Evolutionary conservation across 1,140 invertebrate genomes (phyloP).

Genomic region (Drosophila ogumai): DNA sequence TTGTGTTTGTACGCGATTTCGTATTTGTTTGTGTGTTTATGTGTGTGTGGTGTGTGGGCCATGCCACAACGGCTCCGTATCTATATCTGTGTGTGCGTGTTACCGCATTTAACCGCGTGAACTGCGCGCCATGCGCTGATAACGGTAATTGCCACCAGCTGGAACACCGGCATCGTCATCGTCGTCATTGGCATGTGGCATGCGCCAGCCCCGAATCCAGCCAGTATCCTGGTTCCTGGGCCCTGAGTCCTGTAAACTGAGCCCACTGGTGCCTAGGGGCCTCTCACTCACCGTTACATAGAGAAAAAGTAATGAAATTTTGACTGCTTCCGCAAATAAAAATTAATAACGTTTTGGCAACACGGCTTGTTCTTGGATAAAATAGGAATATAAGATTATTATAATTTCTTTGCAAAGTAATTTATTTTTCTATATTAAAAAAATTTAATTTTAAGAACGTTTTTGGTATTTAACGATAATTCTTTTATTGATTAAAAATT

Average conservation of each 20-base stretch:
- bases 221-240: conserved; percentile 5
- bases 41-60: conserved; percentile 13
- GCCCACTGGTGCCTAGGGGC: conserved; percentile 13
- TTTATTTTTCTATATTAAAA: not conserved
- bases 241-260: conserved; percentile 24
- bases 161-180: conserved; percentile 43
- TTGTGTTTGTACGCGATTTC: conserved; percentile 33
- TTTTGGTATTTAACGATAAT: too few species aligned
- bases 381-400: not conserved
- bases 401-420: not conserved
- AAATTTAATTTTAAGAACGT: too few species aligned
- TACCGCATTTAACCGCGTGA: conserved; percentile 81
- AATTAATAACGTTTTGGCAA: not conserved
- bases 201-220: conserved; percentile 12
- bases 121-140: conserved; percentile 79
- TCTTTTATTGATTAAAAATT: too few species aligned
- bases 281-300: conserved; percentile 2
- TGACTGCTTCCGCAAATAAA: conserved; percentile 3
- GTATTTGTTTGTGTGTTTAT: conserved; percentile 19
- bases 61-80: conserved; percentile 28
- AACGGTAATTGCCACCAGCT: conserved; percentile 83
- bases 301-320: conserved; percentile 12
- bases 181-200: conserved; percentile 30
- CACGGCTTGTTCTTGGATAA: not conserved
- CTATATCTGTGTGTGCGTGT: conserved; percentile 66